phyloP scores from a whole-genome alignment of 2,797 vertebrate genomes.

The Centroberyx gerrardi region DNA sequence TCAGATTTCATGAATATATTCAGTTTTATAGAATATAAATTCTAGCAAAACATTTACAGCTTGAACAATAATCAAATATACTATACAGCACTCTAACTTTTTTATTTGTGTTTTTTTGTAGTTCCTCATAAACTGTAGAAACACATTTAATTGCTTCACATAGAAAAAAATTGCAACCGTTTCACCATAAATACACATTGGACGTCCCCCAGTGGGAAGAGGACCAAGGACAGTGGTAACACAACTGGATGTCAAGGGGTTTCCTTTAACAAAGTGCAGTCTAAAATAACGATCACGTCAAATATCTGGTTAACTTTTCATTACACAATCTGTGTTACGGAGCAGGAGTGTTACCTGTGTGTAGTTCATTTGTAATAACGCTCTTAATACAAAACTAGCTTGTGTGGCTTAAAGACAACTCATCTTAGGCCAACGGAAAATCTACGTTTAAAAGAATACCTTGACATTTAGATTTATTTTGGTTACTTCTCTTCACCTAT shows the following conservation, averaged over 20 bases:
- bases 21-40: constrained; percentile 90
- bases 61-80: constrained; percentile 89
- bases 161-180: constrained; percentile 82
- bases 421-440: constrained; percentile 8
- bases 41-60: constrained; percentile 93
- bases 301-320: constrained; percentile 58
- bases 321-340: constrained; percentile 47
- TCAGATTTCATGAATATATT: constrained; percentile 87
- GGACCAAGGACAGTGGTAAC: constrained; percentile 43
- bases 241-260: constrained; percentile 51
- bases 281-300: constrained; percentile 58
- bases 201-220: constrained; percentile 50
- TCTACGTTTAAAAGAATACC: constrained; percentile 21
- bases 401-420: constrained; percentile 30
- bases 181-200: constrained; percentile 77
- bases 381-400: constrained; percentile 63
- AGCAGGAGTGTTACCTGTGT: constrained; percentile 11
- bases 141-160: constrained; percentile 84
- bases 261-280: constrained; percentile 55
- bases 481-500: background rate
- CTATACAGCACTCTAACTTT: constrained; percentile 87
- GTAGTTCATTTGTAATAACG: constrained; percentile 27
- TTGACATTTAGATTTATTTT: constrained; percentile 11
- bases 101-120: constrained; percentile 70
- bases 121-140: constrained; percentile 89